A percentile compares a stretch with the other conserved stretches of the same genome.
phyloP scores from a whole-genome alignment of 2,797 vertebrate species.

The Galaxias olidus region DNA sequence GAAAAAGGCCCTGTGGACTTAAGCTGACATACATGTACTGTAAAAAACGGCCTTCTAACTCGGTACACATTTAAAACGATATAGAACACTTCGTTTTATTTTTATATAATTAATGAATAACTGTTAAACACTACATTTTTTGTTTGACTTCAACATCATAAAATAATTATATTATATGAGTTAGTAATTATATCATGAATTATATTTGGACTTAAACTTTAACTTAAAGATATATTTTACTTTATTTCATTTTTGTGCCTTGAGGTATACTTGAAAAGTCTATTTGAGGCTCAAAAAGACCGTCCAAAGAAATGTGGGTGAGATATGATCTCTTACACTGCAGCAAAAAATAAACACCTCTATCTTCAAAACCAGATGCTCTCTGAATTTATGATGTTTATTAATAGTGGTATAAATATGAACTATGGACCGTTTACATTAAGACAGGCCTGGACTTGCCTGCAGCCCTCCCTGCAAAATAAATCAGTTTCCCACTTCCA shows the following conservation, averaged over 20 bases:
- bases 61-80: too few relatives aligned
- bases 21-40: slow-evolving; percentile 14
- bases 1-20: slow-evolving; percentile 34
- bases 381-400: slow-evolving; percentile 69
- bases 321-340: slow-evolving; percentile 46
- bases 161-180: too few relatives aligned
- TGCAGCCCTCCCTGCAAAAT: slow-evolving; percentile 37
- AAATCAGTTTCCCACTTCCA: neutral
- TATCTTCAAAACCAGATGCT: slow-evolving; percentile 66
- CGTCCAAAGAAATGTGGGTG: slow-evolving; percentile 33
- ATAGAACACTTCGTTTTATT: too few relatives aligned
- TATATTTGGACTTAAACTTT: neutral
- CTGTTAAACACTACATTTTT: too few relatives aligned
- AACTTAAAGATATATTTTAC: too few relatives aligned
- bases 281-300: too few relatives aligned
- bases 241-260: too few relatives aligned
- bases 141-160: too few relatives aligned
- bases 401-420: slow-evolving; percentile 63
- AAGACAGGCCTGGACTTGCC: slow-evolving; percentile 59
- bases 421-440: slow-evolving; percentile 70
- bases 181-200: slow-evolving; percentile 3
- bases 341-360: slow-evolving; percentile 68
- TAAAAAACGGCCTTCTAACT: slow-evolving; percentile 2
- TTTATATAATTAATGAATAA: too few relatives aligned
- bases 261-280: too few relatives aligned